Evolutionary conservation across 2,113 vertebrate species (phyloP).

Genomic region (Apaloderma vittatum): DNA sequence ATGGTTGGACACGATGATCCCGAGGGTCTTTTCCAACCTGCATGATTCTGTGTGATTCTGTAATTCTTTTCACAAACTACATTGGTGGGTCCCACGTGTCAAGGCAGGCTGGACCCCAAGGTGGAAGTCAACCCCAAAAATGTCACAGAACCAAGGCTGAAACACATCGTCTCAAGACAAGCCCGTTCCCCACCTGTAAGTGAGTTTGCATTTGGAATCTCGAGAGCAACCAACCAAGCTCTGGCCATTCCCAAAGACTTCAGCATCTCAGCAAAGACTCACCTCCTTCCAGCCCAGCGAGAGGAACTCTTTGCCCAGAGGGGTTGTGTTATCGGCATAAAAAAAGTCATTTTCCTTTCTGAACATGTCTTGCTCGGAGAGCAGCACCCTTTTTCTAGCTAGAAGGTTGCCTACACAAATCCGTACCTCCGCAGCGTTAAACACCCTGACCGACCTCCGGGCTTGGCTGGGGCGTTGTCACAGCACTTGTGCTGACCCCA

Average conservation of each 20-base stretch:
- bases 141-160: not conserved
- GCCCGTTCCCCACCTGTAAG: not conserved
- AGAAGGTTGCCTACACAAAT: rapidly evolving
- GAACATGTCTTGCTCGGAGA: not conserved
- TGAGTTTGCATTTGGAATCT: not conserved
- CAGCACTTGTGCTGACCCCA: not conserved
- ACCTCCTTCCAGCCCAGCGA: not conserved
- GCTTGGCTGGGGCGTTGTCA: not conserved
- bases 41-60: too few species aligned
- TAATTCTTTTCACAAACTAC: not conserved
- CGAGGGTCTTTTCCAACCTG: too few species aligned
- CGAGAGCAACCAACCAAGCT: not conserved
- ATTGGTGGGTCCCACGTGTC: rapidly evolving
- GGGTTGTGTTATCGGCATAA: not conserved
- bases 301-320: not conserved
- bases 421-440: not conserved
- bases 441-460: rapidly evolving
- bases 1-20: too few species aligned
- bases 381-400: not conserved
- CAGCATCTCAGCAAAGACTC: not conserved
- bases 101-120: not conserved
- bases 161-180: not conserved
- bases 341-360: not conserved
- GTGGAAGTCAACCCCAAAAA: not conserved
- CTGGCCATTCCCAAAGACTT: not conserved